Conservation (phyloP, 2,888 invertebrate genomes). For the Cinara cedri region DNA sequence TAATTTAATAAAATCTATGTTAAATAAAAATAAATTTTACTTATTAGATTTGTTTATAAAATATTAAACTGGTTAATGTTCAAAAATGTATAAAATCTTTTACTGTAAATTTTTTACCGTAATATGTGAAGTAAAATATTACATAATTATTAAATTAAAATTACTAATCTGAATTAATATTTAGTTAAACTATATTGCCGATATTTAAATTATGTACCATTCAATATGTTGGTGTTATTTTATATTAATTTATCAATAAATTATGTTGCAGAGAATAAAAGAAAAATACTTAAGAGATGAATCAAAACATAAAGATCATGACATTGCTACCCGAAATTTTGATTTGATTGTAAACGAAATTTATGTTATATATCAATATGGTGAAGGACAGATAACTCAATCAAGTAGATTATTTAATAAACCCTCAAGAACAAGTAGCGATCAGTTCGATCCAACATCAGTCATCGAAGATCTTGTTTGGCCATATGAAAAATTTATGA, state of each 20-base stretch:
- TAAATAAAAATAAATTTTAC: no score
- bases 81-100: no score
- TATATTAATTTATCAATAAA: background rate
- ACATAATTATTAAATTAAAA: no score
- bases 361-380: conserved; percentile 71
- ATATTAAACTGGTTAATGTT: no score
- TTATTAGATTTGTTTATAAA: no score
- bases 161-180: no score
- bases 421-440: conserved; percentile 66
- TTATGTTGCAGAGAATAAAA: conserved; percentile 2
- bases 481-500: conserved; percentile 30
- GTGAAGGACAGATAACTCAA: conserved; percentile 69
- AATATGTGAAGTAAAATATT: no score
- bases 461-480: conserved; percentile 34
- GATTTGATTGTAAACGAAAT: conserved; percentile 69
- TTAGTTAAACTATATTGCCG: no score
- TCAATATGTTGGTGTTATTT: no score
- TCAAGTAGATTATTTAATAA: conserved; percentile 72
- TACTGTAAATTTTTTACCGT: no score
- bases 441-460: background rate
- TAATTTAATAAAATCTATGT: no score
- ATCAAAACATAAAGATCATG: conserved; percentile 62
- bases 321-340: conserved; percentile 73
- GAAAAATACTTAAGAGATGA: conserved; percentile 44
- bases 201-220: no score